Evolutionary conservation across 2,113 vertebrate species (phyloP), one percentile per base, ranked within the genome.

Genomic region (Serilophus lunatus): DNA sequence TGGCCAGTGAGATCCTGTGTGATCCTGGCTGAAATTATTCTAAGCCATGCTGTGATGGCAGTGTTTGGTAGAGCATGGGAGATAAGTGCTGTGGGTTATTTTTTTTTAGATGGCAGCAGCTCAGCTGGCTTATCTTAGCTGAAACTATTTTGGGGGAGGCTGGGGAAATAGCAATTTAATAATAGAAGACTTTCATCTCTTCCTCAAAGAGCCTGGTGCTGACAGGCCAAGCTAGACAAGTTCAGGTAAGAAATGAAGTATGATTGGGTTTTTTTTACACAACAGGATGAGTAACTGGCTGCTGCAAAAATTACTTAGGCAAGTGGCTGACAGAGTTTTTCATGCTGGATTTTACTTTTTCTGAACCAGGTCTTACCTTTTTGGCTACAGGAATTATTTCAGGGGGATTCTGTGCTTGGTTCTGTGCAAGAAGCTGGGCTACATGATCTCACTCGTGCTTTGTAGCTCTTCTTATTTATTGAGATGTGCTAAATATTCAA

Each of bases 331-430:
- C 61, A 66, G 65, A 53, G 63, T n/a, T 83, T 86, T 92, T 90
- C 50, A 57, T 74, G 83, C n/a, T 83, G 80, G 50, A 90, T 90
- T 88, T 96, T 78, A 74, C 18, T 11, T 81, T 83, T 89, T 83
- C 76, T 81, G 25, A 83, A 71, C 31, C 17, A 53, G 44, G 44
- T 77, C 51, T 81, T 80, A 86, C 84, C 68, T 60, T 65, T 86
- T 72, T 51, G 59, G 75, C 53, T 60, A 25, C 36, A 72, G 72
- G 74, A 86, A 47, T 86, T 86, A 70, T 84, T 96, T 89, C 60
- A 70, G 60, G 51, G 51, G 38, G 51, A 63, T 74, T 64, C 50
- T 57, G 6, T 53, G 40, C 74, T 66, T 75, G 66, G 26, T 33
- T 61, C 29, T 44, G 18, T 36, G 38, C 60, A 83, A 72, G 68